Evolutionary conservation across 2,888 invertebrate species (phyloP), one percentile per base, ranked within the genome.

Genomic region (Polyommatus icarus): DNA sequence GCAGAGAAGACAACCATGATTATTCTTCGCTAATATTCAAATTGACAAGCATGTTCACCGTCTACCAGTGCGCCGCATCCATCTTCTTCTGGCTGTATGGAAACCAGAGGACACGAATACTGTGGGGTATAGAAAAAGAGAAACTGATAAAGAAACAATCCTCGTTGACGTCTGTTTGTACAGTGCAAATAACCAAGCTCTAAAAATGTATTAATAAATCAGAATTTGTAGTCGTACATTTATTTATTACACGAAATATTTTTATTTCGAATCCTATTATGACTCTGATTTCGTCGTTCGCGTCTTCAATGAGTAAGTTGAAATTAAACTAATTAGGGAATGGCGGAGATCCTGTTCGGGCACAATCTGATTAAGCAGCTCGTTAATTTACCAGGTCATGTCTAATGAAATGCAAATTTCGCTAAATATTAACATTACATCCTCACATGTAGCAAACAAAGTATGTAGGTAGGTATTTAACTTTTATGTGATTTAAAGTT

Each of bases 71-170:
- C 82, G 88, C 89, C 0, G 83, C 88, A 59, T 87, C 92, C 0
- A 89, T 89, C 72, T 80, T 86, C 10, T 93, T 93, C 81, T 93
- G 93, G 93, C 84, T 93, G 6, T 90, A 91, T 78, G 93, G 90
- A 1, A 93, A 93, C 79, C 83, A 84, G 1, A 87, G 87, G 6
- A 93, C 93, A 0, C 85, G 92, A 81, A 84, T 84, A 50, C 78
- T 91, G 77, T 93, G 93, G 93, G 79, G 80, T 46, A 76, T 80
- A 36, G 29, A 73, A 72, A 79, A 78, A 24, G 78, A 81, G 7
- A 78, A 78, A 40, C 50, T 57, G 40, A 20, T 46, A 8, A 73
- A 54, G 15, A 77, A 36, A 40, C 54, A 75, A 75, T 54, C 75
- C 3, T 75, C 75, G 1, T 29, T 75, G 29, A 75, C 24, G 29